Evolutionary conservation across 1,140 invertebrate genomes (phyloP), one percentile per base, ranked within the genome.

Genomic region (Orchestia grillus): DNA sequence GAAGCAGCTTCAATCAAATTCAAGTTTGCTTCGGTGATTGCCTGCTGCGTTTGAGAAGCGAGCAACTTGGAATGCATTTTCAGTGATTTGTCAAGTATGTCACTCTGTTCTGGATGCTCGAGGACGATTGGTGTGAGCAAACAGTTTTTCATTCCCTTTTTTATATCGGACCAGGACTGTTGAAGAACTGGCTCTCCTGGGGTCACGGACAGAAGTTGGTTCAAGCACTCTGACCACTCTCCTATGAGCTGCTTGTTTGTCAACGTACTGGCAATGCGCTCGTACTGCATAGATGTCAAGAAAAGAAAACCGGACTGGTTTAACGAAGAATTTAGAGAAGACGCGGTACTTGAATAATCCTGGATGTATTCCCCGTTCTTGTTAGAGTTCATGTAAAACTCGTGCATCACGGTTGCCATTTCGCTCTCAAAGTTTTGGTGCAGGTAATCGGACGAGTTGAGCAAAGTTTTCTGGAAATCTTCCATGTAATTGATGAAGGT

Each of bases 11-110:
- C 96, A 23, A 97, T 45, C 95, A 97, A 95, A 90, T 96, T 97
- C n/a, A 96, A 57, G 87, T 96, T 96, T 90, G 96, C 97, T 47
- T 97, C 97, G 43, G 96, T 97, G 6, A 97, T 96, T 47, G 96
- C 96, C 96, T 94, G 96, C 87, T 97, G 96, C 19, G 96, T 96
- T 94, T 97, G 96, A 36, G 96, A 96, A 43, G 96, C 96, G 43
- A 97, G 96, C n/a, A 97, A 95, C 45, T 96, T 96, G 77, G 96
- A 96, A 62, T 97, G 97, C 45, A 97, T 96, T 95, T 96, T 97
- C 4, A 97, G 77, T 36, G 96, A 92, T 53, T 97, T 97, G 44
- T 96, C 96, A 96, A 97, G 96, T n/a, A 96, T 95, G 19, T 97
- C 96, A 45, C 87, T 87, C 19, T 96, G 96, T 53, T 97, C 96